Evolutionary conservation across 2,113 vertebrate species (phyloP).

Genomic region (Tychaedon coryphoeus): DNA sequence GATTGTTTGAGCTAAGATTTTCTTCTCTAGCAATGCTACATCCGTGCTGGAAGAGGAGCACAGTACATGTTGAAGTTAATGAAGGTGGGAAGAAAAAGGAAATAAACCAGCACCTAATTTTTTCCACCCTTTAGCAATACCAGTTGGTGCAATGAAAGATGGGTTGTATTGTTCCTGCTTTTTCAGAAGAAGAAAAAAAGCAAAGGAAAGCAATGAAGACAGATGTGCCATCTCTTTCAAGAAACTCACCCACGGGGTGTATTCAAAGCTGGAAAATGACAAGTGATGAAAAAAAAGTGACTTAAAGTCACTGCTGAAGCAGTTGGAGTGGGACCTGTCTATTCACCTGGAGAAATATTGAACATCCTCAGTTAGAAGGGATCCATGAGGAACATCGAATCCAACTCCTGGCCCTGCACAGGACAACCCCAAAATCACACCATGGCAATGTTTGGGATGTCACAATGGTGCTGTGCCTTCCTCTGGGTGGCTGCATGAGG

Average conservation of each 20-base stretch:
- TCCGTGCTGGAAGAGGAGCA: not conserved
- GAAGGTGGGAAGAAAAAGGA: not conserved
- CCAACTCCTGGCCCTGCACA: not conserved
- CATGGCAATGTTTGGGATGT: not conserved
- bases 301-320: not conserved
- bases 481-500: not conserved
- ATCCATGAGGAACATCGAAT: accelerated
- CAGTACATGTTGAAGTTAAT: not conserved
- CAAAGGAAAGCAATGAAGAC: not conserved
- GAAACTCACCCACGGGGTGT: not conserved
- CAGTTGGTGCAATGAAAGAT: not conserved
- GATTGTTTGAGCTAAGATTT: not conserved
- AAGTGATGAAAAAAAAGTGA: not conserved
- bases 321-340: not conserved
- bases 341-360: accelerated
- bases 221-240: not conserved
- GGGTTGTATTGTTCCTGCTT: not conserved
- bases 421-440: not conserved
- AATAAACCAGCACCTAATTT: not conserved
- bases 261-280: not conserved
- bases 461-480: accelerated
- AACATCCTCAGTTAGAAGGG: not conserved
- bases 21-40: not conserved
- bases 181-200: not conserved
- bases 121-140: not conserved